phyloP scores from a whole-genome alignment of 2,797 vertebrate species.

The Sciaenops ocellatus region DNA sequence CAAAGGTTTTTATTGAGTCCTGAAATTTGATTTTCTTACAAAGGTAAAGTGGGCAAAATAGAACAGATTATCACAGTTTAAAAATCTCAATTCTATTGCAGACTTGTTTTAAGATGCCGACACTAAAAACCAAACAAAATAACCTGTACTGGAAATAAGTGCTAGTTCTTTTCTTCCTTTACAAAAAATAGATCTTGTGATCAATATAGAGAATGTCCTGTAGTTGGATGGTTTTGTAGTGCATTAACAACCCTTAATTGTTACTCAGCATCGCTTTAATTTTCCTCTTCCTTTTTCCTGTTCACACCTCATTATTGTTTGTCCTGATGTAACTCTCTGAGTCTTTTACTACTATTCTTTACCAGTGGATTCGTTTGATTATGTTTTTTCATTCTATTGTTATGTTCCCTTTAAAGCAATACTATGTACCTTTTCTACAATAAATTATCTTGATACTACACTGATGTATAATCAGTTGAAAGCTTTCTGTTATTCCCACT shows the following conservation, averaged over 20 bases:
- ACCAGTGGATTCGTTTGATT: constrained; percentile 25
- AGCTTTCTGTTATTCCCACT: no score
- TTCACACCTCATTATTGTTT: constrained; percentile 40
- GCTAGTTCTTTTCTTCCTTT: not conserved
- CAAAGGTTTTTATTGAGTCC: not conserved
- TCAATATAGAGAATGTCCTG: constrained; percentile 10
- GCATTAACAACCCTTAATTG: constrained; percentile 35
- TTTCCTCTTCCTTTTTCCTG: constrained; percentile 9
- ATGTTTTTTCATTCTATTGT: constrained; percentile 39
- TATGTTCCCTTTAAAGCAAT: constrained; percentile 48
- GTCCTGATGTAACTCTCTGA: constrained; percentile 14
- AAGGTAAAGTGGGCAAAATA: not conserved
- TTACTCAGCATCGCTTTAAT: constrained; percentile 19
- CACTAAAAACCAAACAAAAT: constrained; percentile 2
- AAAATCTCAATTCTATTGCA: not conserved
- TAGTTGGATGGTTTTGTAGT: constrained; percentile 4
- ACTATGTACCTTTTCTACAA: no score
- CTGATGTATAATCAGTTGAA: no score
- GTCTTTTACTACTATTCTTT: constrained; percentile 35
- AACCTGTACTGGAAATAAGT: not conserved
- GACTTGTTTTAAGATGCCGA: constrained; percentile 19
- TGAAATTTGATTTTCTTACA: not conserved
- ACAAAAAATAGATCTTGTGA: constrained; percentile 14
- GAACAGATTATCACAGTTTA: no score
- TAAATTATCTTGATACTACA: no score